A percentile compares a stretch with the other conserved stretches of the same genome.
Evolutionary conservation across 2,797 vertebrate species (phyloP).

Genomic region (Sphenopsis melanotis): DNA sequence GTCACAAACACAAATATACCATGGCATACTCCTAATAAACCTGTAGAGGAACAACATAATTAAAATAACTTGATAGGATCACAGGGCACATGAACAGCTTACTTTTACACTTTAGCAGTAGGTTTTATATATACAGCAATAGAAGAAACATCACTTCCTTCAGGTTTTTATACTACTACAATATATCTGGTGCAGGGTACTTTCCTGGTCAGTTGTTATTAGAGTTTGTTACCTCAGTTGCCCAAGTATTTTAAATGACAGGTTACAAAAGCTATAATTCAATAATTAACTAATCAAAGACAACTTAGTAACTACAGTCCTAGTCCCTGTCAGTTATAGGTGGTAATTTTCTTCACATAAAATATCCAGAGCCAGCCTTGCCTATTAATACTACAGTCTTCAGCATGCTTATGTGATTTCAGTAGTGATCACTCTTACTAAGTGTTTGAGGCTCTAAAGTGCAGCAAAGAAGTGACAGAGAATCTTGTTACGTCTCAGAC

Average conservation of each 20-base stretch:
- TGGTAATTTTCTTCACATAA: background rate
- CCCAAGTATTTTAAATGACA: background rate
- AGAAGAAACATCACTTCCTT: background rate
- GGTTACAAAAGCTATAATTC: background rate
- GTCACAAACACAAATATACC: background rate
- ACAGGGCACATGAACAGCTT: background rate
- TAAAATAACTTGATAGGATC: background rate
- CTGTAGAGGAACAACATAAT: background rate
- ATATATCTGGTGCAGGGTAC: background rate
- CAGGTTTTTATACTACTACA: background rate
- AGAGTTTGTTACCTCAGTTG: background rate
- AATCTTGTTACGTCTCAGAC: background rate
- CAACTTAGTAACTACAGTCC: background rate
- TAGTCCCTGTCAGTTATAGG: background rate
- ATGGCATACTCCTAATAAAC: background rate
- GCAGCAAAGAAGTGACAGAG: background rate
- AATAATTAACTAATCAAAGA: background rate
- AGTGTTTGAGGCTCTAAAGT: background rate
- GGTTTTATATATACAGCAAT: background rate
- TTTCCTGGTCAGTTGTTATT: background rate
- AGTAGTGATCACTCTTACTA: background rate
- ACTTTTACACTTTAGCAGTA: background rate
- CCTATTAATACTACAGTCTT: background rate
- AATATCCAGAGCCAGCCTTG: background rate
- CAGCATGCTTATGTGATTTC: background rate